Conservation (phyloP, 1,140 invertebrate species). For the Neodiprion virginianus region DNA sequence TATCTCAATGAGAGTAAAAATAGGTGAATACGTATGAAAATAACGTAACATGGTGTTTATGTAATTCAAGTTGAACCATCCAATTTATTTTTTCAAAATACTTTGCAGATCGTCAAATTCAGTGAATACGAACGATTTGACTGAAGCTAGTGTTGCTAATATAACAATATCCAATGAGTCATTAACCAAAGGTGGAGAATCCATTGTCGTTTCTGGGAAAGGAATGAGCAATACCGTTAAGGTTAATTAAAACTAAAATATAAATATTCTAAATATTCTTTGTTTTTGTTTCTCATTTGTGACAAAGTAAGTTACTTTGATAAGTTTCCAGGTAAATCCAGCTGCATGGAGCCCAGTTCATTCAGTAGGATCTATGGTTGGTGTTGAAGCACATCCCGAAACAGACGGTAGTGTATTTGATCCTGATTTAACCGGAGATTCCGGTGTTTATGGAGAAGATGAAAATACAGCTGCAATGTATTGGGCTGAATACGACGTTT, state of each 20-base stretch:
- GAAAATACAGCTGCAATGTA: slow-evolving; percentile 70
- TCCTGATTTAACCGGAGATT: slow-evolving; percentile 70
- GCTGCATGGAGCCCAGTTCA: slow-evolving; percentile 83
- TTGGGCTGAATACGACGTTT: slow-evolving; percentile 78
- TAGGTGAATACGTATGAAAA: slow-evolving; percentile 31
- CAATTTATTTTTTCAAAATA: slow-evolving; percentile 12
- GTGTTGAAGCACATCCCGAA: slow-evolving; percentile 81
- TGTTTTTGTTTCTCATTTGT: background rate
- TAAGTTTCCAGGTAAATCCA: slow-evolving; percentile 64
- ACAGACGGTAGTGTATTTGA: slow-evolving; percentile 81
- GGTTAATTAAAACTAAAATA: slow-evolving; percentile 29
- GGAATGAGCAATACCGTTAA: slow-evolving; percentile 58
- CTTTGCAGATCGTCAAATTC: slow-evolving; percentile 45
- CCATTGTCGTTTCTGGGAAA: slow-evolving; percentile 54
- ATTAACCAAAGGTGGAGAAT: slow-evolving; percentile 56
- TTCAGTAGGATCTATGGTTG: slow-evolving; percentile 79
- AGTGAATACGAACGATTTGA: slow-evolving; percentile 46
- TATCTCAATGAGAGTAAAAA: slow-evolving; percentile 46
- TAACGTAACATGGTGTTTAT: background rate
- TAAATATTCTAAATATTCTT: no score
- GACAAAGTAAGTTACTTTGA: background rate
- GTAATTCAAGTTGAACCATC: background rate
- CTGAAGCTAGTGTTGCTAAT: slow-evolving; percentile 51
- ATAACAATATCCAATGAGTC: slow-evolving; percentile 61
- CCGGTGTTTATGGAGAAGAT: slow-evolving; percentile 79